A percentile compares a stretch with the other conserved stretches of the same genome.
Conservation (phyloP, 2,797 vertebrate genomes). For the Xerus rutilus region DNA sequence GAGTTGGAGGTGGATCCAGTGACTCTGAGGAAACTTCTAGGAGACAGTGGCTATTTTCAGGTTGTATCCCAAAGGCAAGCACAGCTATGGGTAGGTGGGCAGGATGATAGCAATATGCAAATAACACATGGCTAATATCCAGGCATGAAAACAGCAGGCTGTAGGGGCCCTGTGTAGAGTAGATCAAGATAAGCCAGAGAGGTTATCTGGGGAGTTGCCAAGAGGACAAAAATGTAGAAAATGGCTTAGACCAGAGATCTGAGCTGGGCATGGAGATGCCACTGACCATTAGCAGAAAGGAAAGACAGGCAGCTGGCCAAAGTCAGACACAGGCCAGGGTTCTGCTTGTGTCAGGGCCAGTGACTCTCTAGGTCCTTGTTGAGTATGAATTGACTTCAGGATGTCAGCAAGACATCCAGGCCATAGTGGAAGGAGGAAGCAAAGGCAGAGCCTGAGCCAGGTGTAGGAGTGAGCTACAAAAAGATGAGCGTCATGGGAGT, state of each 20-base stretch:
- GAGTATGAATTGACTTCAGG: background rate
- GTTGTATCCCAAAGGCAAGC: background rate
- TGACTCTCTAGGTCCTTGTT: rapidly evolving
- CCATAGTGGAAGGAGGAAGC: background rate
- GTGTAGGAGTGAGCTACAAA: background rate
- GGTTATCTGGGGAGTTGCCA: background rate
- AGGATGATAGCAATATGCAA: background rate
- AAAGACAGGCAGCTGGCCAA: too few relatives aligned
- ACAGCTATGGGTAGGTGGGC: background rate
- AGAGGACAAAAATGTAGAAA: background rate
- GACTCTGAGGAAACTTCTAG: background rate
- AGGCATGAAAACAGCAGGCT: background rate
- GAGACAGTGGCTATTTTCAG: background rate
- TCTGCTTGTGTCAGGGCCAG: background rate
- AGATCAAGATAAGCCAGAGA: too few relatives aligned
- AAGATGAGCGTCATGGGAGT: background rate
- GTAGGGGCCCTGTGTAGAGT: background rate
- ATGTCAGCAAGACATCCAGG: too few relatives aligned
- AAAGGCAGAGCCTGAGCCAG: background rate
- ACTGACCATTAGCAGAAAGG: background rate
- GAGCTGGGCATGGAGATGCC: background rate
- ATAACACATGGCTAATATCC: background rate
- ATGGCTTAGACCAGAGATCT: background rate
- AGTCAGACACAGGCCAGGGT: background rate
- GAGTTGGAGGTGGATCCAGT: background rate